Evolutionary conservation across 2,888 invertebrate genomes (phyloP), one percentile per base, ranked within the genome.

Genomic region (Epinotia ramella): DNA sequence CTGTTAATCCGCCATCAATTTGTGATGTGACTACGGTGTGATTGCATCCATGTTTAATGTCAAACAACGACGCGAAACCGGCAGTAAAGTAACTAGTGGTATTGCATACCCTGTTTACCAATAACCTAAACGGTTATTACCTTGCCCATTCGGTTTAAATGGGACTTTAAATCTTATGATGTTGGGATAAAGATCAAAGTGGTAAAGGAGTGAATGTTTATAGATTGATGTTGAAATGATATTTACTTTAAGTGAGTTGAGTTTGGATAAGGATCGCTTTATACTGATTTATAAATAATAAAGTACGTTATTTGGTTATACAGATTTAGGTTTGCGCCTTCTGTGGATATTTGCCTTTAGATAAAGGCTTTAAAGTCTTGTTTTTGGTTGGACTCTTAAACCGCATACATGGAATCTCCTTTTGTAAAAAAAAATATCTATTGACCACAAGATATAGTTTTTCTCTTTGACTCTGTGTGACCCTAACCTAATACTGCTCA

Each of bases 61-160:
- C 69, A 74, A 74, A 74, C 64, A 63, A 49, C 63, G 20, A 73
- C n/a, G 33, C 62, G 69, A 57, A 69, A 46, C 69, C 63, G 59
- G 69, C 64, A 74, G 33, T 74, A 74, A 74, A 62, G 62, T 59
- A 40, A 73, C 57, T 18, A 59, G 33, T 13, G 60, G 18, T 65
- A 53, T 56, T 68, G 67, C 62, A 69, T 46, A 28, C 44, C 12
- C 63, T 69, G 56, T 74, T 74, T 74, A 74, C 74, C 57, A 74
- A 74, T 59, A 69, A 33, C 20, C 63, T 73, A 69, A 69, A 68
- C 63, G 56, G 56, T 46, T 73, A 62, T 68, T 63, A 68, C 63
- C 40, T 64, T 63, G 46, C 73, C 57, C 57, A 44, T 64, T 12
- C 28, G 16, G 53, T 20, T n/a, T 11, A 12, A 20, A n/a, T n/a